These are phyloP conservation scores for Eolophus roseicapilla DNA, from an alignment of 2,113 vertebrate genomes.

Conservation along the genomic window DNA sequence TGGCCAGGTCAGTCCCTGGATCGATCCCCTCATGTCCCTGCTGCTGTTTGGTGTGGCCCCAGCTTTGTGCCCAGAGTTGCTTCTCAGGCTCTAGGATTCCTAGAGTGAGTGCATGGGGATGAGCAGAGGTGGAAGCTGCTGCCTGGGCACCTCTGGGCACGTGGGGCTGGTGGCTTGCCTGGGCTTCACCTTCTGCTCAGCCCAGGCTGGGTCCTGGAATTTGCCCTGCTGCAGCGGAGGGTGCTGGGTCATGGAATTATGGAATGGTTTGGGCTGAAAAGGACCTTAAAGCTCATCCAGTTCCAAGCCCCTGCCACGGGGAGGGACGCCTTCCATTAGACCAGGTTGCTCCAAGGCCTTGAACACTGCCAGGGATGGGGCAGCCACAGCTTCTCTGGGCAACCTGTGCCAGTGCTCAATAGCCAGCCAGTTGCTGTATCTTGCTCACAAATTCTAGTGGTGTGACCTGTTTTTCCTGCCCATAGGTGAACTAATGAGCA, in stretches of 20 bases:
- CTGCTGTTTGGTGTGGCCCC: background rate
- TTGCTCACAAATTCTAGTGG: background rate
- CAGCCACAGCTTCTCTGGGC: background rate
- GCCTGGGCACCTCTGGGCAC: background rate
- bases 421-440: background rate
- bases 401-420: background rate
- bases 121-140: background rate
- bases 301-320: background rate
- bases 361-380: background rate
- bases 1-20: background rate
- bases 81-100: background rate
- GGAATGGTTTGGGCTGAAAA: background rate
- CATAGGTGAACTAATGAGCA: background rate
- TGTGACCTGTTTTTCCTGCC: background rate
- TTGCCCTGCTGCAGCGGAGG: background rate
- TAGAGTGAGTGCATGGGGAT: rapidly evolving
- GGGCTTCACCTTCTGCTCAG: background rate
- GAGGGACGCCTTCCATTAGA: background rate
- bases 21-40: rapidly evolving
- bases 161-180: background rate
- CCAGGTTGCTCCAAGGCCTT: background rate
- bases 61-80: rapidly evolving
- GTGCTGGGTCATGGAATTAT: background rate
- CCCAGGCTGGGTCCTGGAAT: background rate
- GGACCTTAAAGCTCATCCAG: background rate